Base-by-base conservation (phyloP, 2,797 vertebrate species). In the Triplophysa yarkandensis region DNA sequence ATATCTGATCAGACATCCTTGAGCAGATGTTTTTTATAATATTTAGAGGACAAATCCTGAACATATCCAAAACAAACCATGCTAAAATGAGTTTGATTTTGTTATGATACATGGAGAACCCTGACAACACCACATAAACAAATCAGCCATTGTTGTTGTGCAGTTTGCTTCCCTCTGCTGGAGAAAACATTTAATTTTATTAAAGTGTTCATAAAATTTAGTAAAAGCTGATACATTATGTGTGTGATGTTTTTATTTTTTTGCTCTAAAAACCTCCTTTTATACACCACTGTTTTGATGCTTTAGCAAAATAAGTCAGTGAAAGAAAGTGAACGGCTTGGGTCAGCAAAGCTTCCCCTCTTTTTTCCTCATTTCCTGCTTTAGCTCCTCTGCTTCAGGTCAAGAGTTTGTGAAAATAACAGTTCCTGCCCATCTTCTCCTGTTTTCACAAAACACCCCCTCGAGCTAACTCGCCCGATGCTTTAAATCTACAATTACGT, bases 101-200 rank as follows among this genome's bases (percentile, higher is more conserved):
- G 60, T 55, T 36, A 30, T n/a, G 50, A 27, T 65, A 65, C 71
- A 73, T 4, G 0, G 25, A 65, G 27, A 55, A 30, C 46, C 34
- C 34, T 63, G 71, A 55, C 27, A 55, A 17, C 34, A 17, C 25
- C 1, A 30, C 10, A 44, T 46, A 57, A 70, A 74, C 46, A 64
- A 73, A 14, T 30, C 19, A 10, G 28, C 27, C 46, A 25, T 14
- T 0, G 19, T 34, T 30, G 30, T 25, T 52, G 74, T 74, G 68
- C 66, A 8, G 11, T 74, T 44, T 70, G 70, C 58, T 64, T 28
- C 80, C 78, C 58, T 73, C 82, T 82, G 36, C 70, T 80, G 82
- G 71, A 32, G 50, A 30, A 44, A 43, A 16, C 50, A 14, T 25
- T 4, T 2, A 52, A 52, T 54, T 54, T 14, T 0, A 54, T 27